Conservation (phyloP, 2,888 invertebrate species). For the Glyphotaelius pellucidus region DNA sequence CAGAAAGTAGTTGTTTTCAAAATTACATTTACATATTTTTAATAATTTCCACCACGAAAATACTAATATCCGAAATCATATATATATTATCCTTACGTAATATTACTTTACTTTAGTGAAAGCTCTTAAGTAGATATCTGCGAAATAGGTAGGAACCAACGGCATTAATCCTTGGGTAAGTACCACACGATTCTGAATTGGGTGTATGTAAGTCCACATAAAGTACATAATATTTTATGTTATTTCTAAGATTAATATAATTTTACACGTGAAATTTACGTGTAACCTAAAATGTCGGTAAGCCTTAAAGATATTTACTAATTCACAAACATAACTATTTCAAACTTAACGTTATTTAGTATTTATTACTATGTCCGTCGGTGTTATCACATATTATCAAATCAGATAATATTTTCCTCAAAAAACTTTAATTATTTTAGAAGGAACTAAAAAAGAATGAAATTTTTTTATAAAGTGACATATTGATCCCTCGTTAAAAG, state of each 20-base stretch:
- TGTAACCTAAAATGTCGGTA: background rate
- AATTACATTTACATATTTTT: background rate
- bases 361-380: background rate
- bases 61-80: background rate
- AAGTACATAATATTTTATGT: background rate
- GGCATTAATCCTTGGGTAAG: background rate
- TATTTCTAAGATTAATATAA: background rate
- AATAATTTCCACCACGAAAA: background rate
- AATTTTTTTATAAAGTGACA: too few relatives aligned
- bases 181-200: background rate
- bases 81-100: background rate
- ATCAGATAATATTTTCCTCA: background rate
- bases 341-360: background rate
- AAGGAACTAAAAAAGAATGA: background rate
- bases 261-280: background rate
- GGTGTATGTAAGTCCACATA: background rate
- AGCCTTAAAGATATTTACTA: background rate
- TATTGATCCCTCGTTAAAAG: too few relatives aligned
- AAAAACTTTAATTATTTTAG: background rate
- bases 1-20: background rate
- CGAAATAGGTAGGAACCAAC: background rate
- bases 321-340: background rate
- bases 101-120: background rate
- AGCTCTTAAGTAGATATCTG: background rate
- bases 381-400: background rate